Conservation (phyloP, 2,113 vertebrate genomes). For the Callorhinus ursinus region DNA sequence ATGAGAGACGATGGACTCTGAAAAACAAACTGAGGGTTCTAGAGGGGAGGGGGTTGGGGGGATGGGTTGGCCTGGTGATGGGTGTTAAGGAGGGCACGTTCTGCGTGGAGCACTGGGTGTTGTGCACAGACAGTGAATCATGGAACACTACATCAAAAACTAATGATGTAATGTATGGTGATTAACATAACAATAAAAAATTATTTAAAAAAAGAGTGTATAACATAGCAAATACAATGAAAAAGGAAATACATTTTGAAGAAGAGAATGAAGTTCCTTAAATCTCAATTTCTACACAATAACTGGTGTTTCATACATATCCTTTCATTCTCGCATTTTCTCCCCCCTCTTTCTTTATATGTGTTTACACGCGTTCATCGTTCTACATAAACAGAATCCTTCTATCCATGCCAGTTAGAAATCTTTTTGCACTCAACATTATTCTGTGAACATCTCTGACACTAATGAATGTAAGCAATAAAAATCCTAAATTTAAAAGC, state of each 20-base stretch:
- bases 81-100: too few relatives aligned
- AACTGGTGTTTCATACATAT: not conserved
- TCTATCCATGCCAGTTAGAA: not conserved
- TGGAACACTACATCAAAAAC: too few relatives aligned
- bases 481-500: not conserved
- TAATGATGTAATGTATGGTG: too few relatives aligned
- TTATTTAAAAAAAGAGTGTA: not conserved
- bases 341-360: not conserved
- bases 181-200: too few relatives aligned
- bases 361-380: not conserved
- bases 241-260: not conserved
- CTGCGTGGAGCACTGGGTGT: too few relatives aligned
- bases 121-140: too few relatives aligned
- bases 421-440: not conserved
- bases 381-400: not conserved
- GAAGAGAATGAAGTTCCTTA: not conserved
- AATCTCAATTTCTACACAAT: not conserved
- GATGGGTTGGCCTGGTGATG: too few relatives aligned
- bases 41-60: too few relatives aligned
- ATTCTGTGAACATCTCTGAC: not conserved
- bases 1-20: too few relatives aligned
- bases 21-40: too few relatives aligned
- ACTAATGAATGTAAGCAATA: not conserved
- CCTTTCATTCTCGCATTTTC: not conserved
- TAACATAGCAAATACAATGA: not conserved